A percentile compares a stretch with the other conserved stretches of the same genome.
phyloP scores from a whole-genome alignment of 2,113 vertebrate species.

The Platysteira castanea region DNA sequence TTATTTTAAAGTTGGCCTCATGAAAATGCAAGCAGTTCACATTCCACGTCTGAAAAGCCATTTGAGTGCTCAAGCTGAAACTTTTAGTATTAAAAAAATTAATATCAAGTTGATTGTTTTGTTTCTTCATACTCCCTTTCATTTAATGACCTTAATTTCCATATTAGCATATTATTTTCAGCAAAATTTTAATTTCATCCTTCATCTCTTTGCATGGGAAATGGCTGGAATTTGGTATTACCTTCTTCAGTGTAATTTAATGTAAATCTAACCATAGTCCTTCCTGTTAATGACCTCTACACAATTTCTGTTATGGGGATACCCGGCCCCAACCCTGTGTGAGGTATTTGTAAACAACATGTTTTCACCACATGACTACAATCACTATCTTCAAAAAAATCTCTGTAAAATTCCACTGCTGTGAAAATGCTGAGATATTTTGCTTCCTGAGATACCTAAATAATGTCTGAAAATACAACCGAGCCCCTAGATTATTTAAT shows the following conservation, averaged over 20 bases:
- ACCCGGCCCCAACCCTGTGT: neutral
- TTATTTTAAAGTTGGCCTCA: constrained; percentile 55
- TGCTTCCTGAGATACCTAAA: neutral
- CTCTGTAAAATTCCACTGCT: neutral
- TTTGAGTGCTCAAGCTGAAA: constrained; percentile 17
- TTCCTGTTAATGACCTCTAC: neutral
- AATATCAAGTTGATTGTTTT: constrained; percentile 18
- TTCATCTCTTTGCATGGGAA: neutral
- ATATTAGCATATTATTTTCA: constrained; percentile 6
- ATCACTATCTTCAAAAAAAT: neutral
- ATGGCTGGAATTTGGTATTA: neutral
- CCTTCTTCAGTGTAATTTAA: neutral
- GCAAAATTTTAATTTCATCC: constrained; percentile 15
- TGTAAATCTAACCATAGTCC: neutral
- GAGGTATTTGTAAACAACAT: neutral
- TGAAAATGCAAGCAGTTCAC: constrained; percentile 45
- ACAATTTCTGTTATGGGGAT: neutral
- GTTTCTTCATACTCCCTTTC: constrained; percentile 21
- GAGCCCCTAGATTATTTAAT: neutral
- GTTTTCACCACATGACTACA: neutral
- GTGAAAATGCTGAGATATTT: neutral
- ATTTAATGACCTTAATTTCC: constrained; percentile 29
- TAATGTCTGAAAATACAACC: neutral
- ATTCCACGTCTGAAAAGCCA: constrained; percentile 14
- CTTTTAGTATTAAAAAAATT: constrained; percentile 18